These are phyloP conservation scores for Kryptopterus vitreolus DNA, from an alignment of 2,797 vertebrate species.

Conservation along the genomic window DNA sequence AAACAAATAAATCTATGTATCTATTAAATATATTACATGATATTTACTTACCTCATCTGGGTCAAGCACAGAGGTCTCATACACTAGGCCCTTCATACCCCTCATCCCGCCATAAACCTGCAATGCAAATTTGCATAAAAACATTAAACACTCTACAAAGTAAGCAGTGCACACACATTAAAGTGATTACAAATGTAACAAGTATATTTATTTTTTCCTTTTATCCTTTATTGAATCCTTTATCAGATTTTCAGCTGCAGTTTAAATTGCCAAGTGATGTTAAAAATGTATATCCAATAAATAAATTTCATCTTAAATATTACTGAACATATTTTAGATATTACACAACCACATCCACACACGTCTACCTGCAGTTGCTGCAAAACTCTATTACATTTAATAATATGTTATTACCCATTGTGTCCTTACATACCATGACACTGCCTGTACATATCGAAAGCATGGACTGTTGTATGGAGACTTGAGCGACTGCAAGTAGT, in stretches of 20 bases:
- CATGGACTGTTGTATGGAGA: not conserved
- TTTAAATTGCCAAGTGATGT: too few species aligned
- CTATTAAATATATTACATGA: not conserved
- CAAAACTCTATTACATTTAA: too few species aligned
- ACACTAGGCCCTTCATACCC: constrained; percentile 96
- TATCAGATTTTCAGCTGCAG: too few species aligned
- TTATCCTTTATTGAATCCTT: too few species aligned
- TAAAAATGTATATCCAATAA: too few species aligned
- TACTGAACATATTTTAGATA: too few species aligned
- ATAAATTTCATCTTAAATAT: too few species aligned
- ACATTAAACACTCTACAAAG: not conserved
- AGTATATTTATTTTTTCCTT: too few species aligned
- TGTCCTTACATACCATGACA: not conserved
- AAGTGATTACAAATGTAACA: too few species aligned
- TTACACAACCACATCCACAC: not conserved
- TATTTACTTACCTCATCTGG: constrained; percentile 85
- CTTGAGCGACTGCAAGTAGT: not conserved
- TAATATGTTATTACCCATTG: not conserved
- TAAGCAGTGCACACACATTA: not conserved
- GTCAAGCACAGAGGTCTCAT: constrained; percentile 94
- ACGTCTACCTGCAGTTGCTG: not conserved
- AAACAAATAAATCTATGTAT: not conserved
- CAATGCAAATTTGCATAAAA: constrained; percentile 14
- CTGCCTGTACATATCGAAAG: not conserved
- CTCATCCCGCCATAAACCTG: constrained; percentile 95